A percentile compares a stretch with the other conserved stretches of the same genome.
These are phyloP conservation scores for Clytia hemisphaerica DNA, from an alignment of 30 jellyfish, hydroid and myxozoan species.

Conservation along the genomic window DNA sequence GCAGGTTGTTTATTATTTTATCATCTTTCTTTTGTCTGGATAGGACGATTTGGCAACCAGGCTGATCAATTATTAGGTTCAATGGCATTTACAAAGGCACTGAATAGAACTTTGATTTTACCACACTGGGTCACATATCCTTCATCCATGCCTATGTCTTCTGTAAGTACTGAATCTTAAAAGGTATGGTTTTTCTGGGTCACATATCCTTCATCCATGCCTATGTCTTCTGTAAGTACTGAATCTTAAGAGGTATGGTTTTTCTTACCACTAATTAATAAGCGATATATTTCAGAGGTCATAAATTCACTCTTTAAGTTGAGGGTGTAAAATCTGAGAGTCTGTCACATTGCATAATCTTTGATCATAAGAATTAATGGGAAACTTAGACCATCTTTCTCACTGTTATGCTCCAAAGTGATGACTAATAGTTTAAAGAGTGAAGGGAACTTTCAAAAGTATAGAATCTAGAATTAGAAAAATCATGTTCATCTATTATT, in stretches of 20 bases:
- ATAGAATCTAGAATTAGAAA: too few relatives aligned
- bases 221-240: neutral
- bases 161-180: slow-evolving; percentile 41
- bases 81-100: slow-evolving; percentile 79
- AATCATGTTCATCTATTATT: neutral
- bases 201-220: neutral
- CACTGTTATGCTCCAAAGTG: too few relatives aligned
- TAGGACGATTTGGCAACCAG: slow-evolving; percentile 96
- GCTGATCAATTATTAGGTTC: slow-evolving; percentile 92
- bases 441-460: too few relatives aligned
- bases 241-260: neutral
- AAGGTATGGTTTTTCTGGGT: neutral
- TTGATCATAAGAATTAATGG: too few relatives aligned
- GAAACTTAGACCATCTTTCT: too few relatives aligned
- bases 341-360: too few relatives aligned
- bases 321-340: too few relatives aligned
- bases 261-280: too few relatives aligned
- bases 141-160: slow-evolving; percentile 30
- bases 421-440: too few relatives aligned
- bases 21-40: neutral
- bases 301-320: too few relatives aligned
- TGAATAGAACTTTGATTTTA: slow-evolving; percentile 69
- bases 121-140: slow-evolving; percentile 93
- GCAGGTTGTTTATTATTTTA: neutral
- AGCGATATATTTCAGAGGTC: too few relatives aligned